Conservation (phyloP, 2,888 invertebrate species). For the Unio pictorum region DNA sequence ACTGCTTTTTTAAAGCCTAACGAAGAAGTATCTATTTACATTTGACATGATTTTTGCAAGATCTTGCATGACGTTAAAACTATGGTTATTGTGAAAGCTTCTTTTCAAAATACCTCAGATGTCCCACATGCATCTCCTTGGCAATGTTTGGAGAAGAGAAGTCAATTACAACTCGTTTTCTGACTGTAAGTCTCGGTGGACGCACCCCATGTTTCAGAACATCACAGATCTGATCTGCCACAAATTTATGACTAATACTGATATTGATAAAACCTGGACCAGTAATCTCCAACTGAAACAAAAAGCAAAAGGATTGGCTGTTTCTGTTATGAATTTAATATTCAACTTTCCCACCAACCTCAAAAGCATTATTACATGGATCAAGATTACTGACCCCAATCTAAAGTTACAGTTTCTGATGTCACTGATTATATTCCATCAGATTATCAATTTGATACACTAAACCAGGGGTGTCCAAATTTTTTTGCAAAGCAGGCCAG, state of each 20-base stretch:
- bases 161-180: conserved; percentile 83
- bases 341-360: background rate
- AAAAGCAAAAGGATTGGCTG: background rate
- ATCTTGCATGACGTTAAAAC: no score
- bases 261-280: conserved; percentile 89
- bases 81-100: background rate
- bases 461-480: no score
- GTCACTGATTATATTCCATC: no score
- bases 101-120: conserved; percentile 78
- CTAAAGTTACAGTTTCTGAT: no score
- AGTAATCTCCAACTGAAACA: conserved; percentile 23
- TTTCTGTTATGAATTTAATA: background rate
- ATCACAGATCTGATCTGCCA: conserved; percentile 62
- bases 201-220: conserved; percentile 69
- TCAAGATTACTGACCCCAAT: no score
- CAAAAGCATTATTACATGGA: no score
- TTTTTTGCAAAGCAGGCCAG: no score
- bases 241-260: conserved; percentile 57
- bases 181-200: conserved; percentile 68
- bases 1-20: no score
- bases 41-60: no score
- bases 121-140: conserved; percentile 99
- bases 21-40: no score
- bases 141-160: conserved; percentile 99
- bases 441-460: no score